Evolutionary conservation across 2,797 vertebrate genomes (phyloP), one percentile per base, ranked within the genome.

Genomic region (Champsocephalus esox): DNA sequence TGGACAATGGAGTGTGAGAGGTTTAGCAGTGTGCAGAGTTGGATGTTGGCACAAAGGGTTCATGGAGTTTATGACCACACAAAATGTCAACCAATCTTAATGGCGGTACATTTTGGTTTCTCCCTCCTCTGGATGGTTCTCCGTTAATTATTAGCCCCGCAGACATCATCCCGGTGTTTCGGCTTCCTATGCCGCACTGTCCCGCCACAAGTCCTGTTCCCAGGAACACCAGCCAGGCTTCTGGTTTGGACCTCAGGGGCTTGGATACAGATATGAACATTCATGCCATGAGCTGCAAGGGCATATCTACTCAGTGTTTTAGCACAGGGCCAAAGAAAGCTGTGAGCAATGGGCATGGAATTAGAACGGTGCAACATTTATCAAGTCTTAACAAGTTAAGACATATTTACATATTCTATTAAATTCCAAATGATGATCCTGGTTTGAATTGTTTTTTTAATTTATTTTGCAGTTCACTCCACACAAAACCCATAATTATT

Each of bases 131-230:
- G 67, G 69, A 78, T 75, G 75, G 69, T 71, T 80, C 60, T 54
- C 50, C 66, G 77, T 91, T 88, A 90, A 88, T 85, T 51, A 92
- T 87, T 74, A 79, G 60, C 75, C 73, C 34, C 48, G 45, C 69
- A 68, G 70, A 80, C 50, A 62, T 69, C 75, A 73, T 79, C 81
- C 66, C 5, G 1, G 67, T 77, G 82, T 81, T 56, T 67, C 71
- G 69, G 69, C 58, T 80, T 82, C 69, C 70, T 71, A 66, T 44
- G 34, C 55, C 3, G 19, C 17, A 43, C 51, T 16, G 49, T 63
- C 46, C 50, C 0, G 70, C 75, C 80, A 85, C 83, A 84, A 34
- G 66, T 79, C 56, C 62, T 46, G 11, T 67, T 84, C 74, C 49
- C 49, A 57, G 70, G 60, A 85, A 82, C 67, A 50, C 49, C 46